phyloP scores from a whole-genome alignment of 2,113 vertebrate species.

The Neolamprologus modestus region DNA sequence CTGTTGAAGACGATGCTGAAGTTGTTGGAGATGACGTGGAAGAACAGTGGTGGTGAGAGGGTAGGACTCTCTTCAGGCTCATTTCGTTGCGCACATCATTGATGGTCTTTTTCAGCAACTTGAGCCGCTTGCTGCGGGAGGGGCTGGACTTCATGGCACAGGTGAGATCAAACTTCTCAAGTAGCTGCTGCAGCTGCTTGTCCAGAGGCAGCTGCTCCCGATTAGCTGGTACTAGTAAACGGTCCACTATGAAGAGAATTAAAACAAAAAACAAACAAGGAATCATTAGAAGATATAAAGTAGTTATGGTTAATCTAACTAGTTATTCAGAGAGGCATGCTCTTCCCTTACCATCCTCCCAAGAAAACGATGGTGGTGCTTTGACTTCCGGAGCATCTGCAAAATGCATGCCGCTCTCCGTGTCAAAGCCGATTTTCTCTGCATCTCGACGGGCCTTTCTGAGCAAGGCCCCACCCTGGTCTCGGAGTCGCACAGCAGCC shows the following conservation, averaged over 20 bases:
- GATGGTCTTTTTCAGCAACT: constrained; percentile 90
- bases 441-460: constrained; percentile 83
- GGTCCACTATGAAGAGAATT: constrained; percentile 77
- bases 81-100: constrained; percentile 81
- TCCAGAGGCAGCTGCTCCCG: constrained; percentile 81
- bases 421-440: constrained; percentile 85
- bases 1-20: neutral
- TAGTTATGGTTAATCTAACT: neutral
- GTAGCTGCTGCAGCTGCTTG: constrained; percentile 85
- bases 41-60: constrained; percentile 49
- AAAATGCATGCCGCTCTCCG: constrained; percentile 87
- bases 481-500: constrained; percentile 85
- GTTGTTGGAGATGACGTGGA: neutral
- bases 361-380: constrained; percentile 79
- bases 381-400: constrained; percentile 79
- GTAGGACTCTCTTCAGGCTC: constrained; percentile 75
- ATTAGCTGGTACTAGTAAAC: constrained; percentile 81
- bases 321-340: rapidly evolving
- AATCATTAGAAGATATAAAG: neutral
- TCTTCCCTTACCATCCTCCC: constrained; percentile 87
- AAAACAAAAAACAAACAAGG: neutral
- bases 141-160: constrained; percentile 94
- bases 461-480: constrained; percentile 89
- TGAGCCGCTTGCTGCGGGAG: constrained; percentile 89
- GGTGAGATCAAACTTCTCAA: constrained; percentile 93